Percentiles rank a stretch among this genome's conserved stretches.
Evolutionary conservation across 2,888 invertebrate species (phyloP).

Genomic region (Sesamia inferens): DNA sequence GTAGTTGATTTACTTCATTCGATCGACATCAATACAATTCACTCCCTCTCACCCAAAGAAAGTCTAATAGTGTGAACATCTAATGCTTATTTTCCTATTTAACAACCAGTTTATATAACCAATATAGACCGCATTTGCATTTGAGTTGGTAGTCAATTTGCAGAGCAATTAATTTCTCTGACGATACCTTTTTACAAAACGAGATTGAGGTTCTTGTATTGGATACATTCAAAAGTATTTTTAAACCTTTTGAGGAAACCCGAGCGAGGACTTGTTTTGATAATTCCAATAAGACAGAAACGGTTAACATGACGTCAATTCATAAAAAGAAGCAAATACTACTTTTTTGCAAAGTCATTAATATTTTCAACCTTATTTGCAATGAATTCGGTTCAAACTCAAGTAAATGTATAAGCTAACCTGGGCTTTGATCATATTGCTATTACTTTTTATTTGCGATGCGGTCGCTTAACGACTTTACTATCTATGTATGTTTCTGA

Average conservation of each 20-base stretch:
- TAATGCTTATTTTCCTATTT: too few species aligned
- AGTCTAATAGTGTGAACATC: too few species aligned
- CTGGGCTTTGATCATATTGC: not conserved
- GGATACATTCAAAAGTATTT: not conserved
- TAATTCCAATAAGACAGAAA: constrained; percentile 7
- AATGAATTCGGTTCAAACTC: constrained; percentile 1
- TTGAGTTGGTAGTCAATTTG: not conserved
- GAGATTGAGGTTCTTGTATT: not conserved
- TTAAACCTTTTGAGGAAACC: not conserved
- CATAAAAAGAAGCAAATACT: not conserved
- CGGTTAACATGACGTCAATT: constrained; percentile 21
- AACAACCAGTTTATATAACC: too few species aligned
- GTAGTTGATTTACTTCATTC: too few species aligned
- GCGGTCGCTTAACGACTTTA: not conserved
- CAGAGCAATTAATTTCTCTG: too few species aligned
- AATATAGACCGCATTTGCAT: not conserved
- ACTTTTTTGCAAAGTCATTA: not conserved
- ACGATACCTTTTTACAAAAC: not conserved
- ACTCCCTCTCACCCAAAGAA: too few species aligned
- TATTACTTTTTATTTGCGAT: not conserved
- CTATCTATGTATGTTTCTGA: not conserved
- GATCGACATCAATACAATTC: too few species aligned
- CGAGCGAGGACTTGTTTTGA: not conserved
- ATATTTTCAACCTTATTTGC: constrained; percentile 9
- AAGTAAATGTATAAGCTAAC: not conserved